Base-by-base conservation (phyloP, 2,888 invertebrate genomes). In the Drosophila paranaensis region DNA sequence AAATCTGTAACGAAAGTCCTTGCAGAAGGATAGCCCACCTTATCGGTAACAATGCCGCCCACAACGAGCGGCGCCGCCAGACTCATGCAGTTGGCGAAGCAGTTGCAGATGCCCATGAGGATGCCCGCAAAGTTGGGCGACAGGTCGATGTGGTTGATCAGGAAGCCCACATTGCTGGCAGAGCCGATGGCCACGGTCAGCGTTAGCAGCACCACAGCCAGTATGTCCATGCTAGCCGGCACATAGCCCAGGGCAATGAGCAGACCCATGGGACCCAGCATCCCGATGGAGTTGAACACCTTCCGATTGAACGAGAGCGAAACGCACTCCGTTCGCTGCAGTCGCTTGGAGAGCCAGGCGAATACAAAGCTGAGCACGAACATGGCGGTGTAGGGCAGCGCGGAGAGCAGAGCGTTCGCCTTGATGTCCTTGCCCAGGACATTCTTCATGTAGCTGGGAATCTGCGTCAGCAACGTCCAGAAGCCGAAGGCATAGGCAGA, bases 371-470 rank as follows among this genome's bases (percentile, higher is more conserved):
- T 92, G 54, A 93, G 93, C 16, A 93, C 93, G 1, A 94, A 79
- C 94, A 94, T 94, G 1, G 91, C 92, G n/a, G 94, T 83, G 75
- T 94, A 94, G 2, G 95, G 95, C 14, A 95, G 80, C 0, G 94
- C 94, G 0, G 94, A 94, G 6, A 94, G 87, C 2, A 92, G 56
- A 1, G 94, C 94, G 77, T 93, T 94, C 94, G 95, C 95, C 94
- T 79, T 94, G 93, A 97, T 95, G 73, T 97, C 94, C 80, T 95
- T 96, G 37, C 94, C 93, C 14, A 97, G 94, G 6, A 96, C 95
- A 58, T 94, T 94, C 73, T 94, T 94, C 94, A 96, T 94, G 86
- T 95, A 96, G 0, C 94, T 95, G 0, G 96, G 96, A 82, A 95
- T 95, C 90, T 96, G 95, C 0, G 95, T 95, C 64, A 96, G 92